Evolutionary conservation across 2,113 vertebrate genomes (phyloP).

Genomic region (Cranoglanis bouderius): DNA sequence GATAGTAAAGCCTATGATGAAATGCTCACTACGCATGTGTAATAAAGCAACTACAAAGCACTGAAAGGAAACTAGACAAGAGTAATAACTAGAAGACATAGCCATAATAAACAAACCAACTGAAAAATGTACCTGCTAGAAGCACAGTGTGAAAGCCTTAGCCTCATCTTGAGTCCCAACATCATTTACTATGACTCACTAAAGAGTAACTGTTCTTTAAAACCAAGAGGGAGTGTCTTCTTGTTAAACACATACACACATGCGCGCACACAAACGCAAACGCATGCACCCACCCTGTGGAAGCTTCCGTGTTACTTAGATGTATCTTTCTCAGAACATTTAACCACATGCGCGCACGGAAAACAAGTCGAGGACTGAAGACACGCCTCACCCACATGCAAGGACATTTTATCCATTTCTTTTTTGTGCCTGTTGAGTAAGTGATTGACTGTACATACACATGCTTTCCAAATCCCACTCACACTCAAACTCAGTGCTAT

Average conservation of each 20-base stretch:
- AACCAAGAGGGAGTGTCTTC: constrained; percentile 20
- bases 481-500: neutral
- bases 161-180: constrained; percentile 41
- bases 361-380: neutral
- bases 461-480: neutral
- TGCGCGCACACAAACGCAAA: neutral
- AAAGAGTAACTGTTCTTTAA: constrained; percentile 13
- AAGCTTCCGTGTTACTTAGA: constrained; percentile 48
- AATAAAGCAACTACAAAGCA: too few relatives aligned
- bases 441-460: neutral
- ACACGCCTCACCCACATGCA: neutral
- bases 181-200: constrained; percentile 12
- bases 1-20: neutral
- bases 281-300: neutral
- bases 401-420: neutral
- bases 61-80: neutral
- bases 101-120: neutral
- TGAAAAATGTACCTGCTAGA: constrained; percentile 42
- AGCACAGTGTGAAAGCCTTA: constrained; percentile 27
- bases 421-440: neutral
- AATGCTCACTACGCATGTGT: neutral
- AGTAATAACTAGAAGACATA: neutral
- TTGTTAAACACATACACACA: neutral
- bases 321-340: constrained; percentile 48
- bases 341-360: constrained; percentile 33